Evolutionary conservation across 2,888 invertebrate species (phyloP).

Genomic region (Cerceris rybyensis): DNA sequence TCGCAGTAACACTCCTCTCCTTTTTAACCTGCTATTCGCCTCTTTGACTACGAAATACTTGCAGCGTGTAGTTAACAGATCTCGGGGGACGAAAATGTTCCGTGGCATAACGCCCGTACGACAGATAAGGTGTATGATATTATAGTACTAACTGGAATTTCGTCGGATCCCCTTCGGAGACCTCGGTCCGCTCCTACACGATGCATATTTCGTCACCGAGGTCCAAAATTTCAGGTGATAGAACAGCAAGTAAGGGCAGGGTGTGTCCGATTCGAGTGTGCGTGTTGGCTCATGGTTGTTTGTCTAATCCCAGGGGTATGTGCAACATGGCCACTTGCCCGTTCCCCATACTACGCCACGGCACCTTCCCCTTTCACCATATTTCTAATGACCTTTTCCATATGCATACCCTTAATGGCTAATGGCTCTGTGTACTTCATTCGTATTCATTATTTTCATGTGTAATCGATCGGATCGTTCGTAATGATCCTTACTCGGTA

Average conservation of each 20-base stretch:
- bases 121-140: constrained; percentile 18
- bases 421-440: neutral
- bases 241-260: constrained; percentile 40
- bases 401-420: neutral
- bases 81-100: neutral
- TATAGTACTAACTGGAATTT: constrained; percentile 36
- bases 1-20: neutral
- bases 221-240: constrained; percentile 45
- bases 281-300: constrained; percentile 56
- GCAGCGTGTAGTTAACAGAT: neutral
- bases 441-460: neutral
- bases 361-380: constrained; percentile 16
- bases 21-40: neutral
- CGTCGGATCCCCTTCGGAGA: constrained; percentile 14
- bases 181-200: constrained; percentile 21
- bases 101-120: neutral
- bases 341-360: constrained; percentile 29
- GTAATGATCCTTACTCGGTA: too few relatives aligned
- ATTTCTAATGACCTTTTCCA: neutral
- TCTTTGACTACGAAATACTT: neutral
- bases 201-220: constrained; percentile 16
- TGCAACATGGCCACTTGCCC: constrained; percentile 49
- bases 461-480: too few relatives aligned
- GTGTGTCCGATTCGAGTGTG: constrained; percentile 63
- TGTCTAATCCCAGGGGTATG: constrained; percentile 56